phyloP scores from a whole-genome alignment of 2,888 invertebrate genomes.

The Tipula confusa region DNA sequence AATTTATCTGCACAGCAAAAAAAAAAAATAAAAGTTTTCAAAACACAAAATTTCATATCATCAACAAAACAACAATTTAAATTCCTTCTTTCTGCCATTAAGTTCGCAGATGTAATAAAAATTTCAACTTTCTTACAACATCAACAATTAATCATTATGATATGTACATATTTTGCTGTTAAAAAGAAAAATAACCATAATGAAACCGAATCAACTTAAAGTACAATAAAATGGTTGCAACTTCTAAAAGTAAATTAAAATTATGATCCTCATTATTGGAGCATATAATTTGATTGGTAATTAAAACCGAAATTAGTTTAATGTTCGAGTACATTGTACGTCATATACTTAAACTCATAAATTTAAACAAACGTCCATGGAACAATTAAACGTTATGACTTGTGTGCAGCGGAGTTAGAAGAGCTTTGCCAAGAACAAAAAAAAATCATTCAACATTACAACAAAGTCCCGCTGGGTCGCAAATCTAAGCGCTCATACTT shows the following conservation, averaged over 20 bases:
- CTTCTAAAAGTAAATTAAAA: background rate
- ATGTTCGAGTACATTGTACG: background rate
- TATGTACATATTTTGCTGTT: background rate
- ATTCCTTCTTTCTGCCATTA: background rate
- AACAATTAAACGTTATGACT: too few relatives aligned
- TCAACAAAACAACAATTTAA: background rate
- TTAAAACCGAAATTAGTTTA: background rate
- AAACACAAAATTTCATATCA: background rate
- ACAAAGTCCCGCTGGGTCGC: too few relatives aligned
- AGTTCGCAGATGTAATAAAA: background rate
- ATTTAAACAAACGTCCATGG: too few relatives aligned
- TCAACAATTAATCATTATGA: background rate
- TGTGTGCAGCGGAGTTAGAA: too few relatives aligned
- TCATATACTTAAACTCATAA: too few relatives aligned
- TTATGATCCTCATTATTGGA: background rate
- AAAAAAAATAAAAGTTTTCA: too few relatives aligned
- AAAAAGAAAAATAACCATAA: too few relatives aligned
- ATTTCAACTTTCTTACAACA: background rate
- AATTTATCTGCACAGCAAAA: background rate
- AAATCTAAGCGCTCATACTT: too few relatives aligned
- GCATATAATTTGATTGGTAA: background rate
- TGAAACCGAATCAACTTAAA: background rate
- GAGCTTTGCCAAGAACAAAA: too few relatives aligned
- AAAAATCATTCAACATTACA: too few relatives aligned
- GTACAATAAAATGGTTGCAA: background rate